Evolutionary conservation across 2,888 invertebrate species (phyloP), one percentile per base, ranked within the genome.

Genomic region (Nowickia ferox): DNA sequence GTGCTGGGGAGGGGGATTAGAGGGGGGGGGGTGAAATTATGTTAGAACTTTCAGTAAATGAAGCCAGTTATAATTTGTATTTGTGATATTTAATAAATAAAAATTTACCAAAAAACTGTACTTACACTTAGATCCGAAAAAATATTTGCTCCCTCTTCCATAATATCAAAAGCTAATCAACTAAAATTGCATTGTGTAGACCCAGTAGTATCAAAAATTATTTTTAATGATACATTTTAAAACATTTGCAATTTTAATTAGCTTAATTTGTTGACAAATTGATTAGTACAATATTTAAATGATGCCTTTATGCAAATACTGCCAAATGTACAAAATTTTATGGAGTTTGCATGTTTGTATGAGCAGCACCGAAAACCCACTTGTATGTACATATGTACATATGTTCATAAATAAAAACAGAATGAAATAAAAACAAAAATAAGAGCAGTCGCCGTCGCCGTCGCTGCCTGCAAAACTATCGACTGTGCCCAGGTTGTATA

Each of bases 401-500:
- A 59, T 63, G 61, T 80, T 69, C 22, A 59, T 77, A 59, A 38
- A 38, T 63, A 68, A 68, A 66, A 77, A 76, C 46, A 66, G 46
- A 44, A 48, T 19, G 17, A 76, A 66, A 68, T n/a, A 59, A 22
- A 65, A 55, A 30, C 1, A 46, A 66, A 48, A 19, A 66, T 71
- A 48, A 66, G 48, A 71, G 71, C 61, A 71, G 80, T 40, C 57
- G 42, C 11, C 66, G 80, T 40, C 57, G 42, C 11, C 66, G 51
- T 22, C 79, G 72, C 71, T 75, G 85, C 72, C 40, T 68, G 19
- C 15, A 63, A 71, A 72, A 82, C 63, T 80, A 74, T 48, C 59
- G 61, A 48, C 83, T 83, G 86, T 76, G 83, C 79, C 75, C 85
- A 78, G 84, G 84, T 87, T 82, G 87, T 87, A 85, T 84, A 74